Evolutionary conservation across 1,140 invertebrate species (phyloP).

Genomic region (Matsumurasca onukii): DNA sequence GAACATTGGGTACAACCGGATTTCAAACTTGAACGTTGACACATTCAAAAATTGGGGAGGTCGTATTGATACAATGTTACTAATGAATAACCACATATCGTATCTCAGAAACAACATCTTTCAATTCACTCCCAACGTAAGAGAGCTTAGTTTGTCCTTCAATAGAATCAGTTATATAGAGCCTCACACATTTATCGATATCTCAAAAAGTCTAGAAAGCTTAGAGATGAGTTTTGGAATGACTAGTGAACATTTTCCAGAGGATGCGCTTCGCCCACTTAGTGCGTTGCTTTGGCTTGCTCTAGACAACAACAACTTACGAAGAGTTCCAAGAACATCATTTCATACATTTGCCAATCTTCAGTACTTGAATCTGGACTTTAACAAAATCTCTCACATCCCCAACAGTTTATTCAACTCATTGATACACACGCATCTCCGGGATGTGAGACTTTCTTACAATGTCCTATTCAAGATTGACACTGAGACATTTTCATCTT

Average conservation of each 20-base stretch:
- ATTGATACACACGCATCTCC: constrained; percentile 68
- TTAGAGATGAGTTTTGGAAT: constrained; percentile 84
- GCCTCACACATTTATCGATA: constrained; percentile 71
- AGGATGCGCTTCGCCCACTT: constrained; percentile 68
- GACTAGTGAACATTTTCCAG: constrained; percentile 73
- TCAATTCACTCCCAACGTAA: constrained; percentile 64
- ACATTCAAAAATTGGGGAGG: constrained; percentile 77
- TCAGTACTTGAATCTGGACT: constrained; percentile 83
- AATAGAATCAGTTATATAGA: constrained; percentile 80
- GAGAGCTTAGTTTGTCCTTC: constrained; percentile 86
- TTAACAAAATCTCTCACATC: constrained; percentile 69
- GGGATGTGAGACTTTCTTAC: constrained; percentile 73
- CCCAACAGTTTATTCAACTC: constrained; percentile 65
- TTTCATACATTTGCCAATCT: constrained; percentile 68
- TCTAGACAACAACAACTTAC: constrained; percentile 85
- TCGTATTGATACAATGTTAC: constrained; percentile 71
- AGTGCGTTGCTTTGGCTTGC: constrained; percentile 78
- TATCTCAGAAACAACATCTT: constrained; percentile 73
- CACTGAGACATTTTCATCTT: constrained; percentile 61
- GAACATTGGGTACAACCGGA: constrained; percentile 85
- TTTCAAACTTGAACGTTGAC: constrained; percentile 67
- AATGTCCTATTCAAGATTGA: constrained; percentile 65
- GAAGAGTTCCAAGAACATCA: constrained; percentile 61
- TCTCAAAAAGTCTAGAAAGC: constrained; percentile 70
- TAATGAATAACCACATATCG: constrained; percentile 82